Evolutionary conservation across 1,140 invertebrate genomes (phyloP).

Genomic region (Lasioglossum baleicum): DNA sequence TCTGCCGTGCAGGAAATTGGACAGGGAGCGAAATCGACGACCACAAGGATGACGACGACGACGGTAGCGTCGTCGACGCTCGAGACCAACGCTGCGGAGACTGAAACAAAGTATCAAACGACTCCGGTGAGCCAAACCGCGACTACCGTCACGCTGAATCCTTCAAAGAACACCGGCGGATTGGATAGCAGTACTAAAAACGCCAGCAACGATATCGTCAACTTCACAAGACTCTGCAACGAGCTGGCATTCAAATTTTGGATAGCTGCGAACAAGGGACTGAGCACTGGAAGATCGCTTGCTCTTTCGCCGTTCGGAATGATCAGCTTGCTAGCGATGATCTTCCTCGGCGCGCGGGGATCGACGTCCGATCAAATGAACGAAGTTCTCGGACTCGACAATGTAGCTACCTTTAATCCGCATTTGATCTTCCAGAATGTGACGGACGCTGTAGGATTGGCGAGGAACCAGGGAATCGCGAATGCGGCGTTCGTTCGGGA

Average conservation of each 20-base stretch:
- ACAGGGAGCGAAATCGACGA: background rate
- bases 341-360: conserved; percentile 91
- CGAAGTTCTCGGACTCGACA: conserved; percentile 90
- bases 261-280: conserved; percentile 84
- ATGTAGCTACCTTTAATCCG: conserved; percentile 93
- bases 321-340: conserved; percentile 91
- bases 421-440: conserved; percentile 92
- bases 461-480: conserved; percentile 84
- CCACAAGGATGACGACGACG: background rate
- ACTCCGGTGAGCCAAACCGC: background rate
- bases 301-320: conserved; percentile 92
- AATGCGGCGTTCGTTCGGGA: conserved; percentile 88
- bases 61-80: background rate
- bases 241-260: conserved; percentile 91
- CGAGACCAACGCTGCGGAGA: background rate
- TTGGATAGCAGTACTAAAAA: conserved; percentile 86
- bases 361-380: conserved; percentile 95
- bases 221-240: conserved; percentile 89
- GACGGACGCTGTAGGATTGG: conserved; percentile 84
- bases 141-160: background rate
- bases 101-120: background rate
- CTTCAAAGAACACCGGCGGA: conserved; percentile 76
- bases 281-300: conserved; percentile 87
- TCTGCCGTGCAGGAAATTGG: background rate
- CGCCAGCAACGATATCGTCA: conserved; percentile 85